Evolutionary conservation across 2,797 vertebrate species (phyloP), one percentile per base, ranked within the genome.

Genomic region (Typhlichthys subterraneus): DNA sequence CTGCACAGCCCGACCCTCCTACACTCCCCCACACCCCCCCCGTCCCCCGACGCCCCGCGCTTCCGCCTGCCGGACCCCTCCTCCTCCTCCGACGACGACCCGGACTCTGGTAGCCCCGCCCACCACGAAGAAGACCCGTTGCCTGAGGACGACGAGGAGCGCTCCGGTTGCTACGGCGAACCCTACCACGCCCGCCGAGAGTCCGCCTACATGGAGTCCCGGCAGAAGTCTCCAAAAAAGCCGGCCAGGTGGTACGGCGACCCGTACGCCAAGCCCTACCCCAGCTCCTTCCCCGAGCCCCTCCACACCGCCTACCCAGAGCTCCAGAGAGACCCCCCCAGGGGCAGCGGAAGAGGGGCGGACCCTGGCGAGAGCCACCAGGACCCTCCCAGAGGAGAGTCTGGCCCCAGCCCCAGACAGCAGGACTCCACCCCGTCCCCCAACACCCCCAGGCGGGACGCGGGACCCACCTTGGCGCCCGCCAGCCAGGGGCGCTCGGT

Each of bases 141-240:
- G 1, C 86, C 85, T 1, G 88, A 86, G 45, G 80, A 87, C 4
- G 85, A 83, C 0, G 86, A 89, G 5, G 83, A 85, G 7, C 76
- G 64, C 45, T 72, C 81, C 29, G 83, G 76, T 3, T 76, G 85
- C 17, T 69, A 73, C 67, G 69, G 80, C 29, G 94, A 95, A 2
- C 94, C 94, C 14, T 96, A 96, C 57, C 93, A 96, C 85, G 94
- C 95, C 77, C 96, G 95, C 0, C 94, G 94, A 1, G 96, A 97
- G 59, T 89, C 88, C 72, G 38, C 5, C 7, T 86, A 88, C 63
- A 84, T 81, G 9, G 87, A 90, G 69, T 87, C 88, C 75, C 83
- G 89, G 73, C 85, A 87, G 51, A 89, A 88, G 68, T 62, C 87
- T 2, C 81, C 81, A 66, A 38, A 64, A 1, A 75, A 87, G 17